Percentiles rank a stretch among this genome's conserved stretches.
Conservation (phyloP, 2,888 invertebrate species). For the Spodoptera picta region DNA sequence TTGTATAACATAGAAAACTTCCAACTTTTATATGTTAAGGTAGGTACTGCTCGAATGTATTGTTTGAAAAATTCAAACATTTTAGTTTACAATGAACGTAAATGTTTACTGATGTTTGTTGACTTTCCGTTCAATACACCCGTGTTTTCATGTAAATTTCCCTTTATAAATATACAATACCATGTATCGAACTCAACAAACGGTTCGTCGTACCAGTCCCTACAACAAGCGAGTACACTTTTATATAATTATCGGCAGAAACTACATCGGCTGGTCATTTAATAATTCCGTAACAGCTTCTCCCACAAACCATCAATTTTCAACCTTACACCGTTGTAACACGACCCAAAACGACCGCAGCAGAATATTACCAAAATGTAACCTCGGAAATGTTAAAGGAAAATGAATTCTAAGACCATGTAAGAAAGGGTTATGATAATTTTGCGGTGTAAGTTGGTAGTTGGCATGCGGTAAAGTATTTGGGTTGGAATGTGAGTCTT, state of each 20-base stretch:
- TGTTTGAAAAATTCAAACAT: too few relatives aligned
- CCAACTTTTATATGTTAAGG: too few relatives aligned
- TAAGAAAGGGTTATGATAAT: conserved; percentile 39
- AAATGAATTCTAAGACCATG: conserved; percentile 44
- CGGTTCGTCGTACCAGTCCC: background rate
- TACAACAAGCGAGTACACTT: conserved; percentile 10
- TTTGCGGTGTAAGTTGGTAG: conserved; percentile 44
- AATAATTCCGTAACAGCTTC: conserved; percentile 35
- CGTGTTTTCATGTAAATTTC: background rate
- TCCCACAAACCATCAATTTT: conserved; percentile 1
- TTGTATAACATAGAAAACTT: too few relatives aligned
- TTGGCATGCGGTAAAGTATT: conserved; percentile 60
- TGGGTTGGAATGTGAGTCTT: conserved; percentile 24
- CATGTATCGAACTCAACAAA: background rate
- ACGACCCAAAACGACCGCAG: conserved; percentile 29
- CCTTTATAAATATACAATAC: background rate
- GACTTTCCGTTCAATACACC: too few relatives aligned
- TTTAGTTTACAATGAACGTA: too few relatives aligned
- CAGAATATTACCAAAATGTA: conserved; percentile 16
- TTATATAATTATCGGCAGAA: conserved; percentile 41
- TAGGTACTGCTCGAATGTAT: too few relatives aligned
- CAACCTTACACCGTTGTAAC: conserved; percentile 31
- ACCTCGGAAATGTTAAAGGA: conserved; percentile 28
- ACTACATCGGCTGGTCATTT: conserved; percentile 35
- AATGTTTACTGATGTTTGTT: too few relatives aligned